phyloP scores from a whole-genome alignment of 2,888 invertebrate genomes.

The Acleris laterana region DNA sequence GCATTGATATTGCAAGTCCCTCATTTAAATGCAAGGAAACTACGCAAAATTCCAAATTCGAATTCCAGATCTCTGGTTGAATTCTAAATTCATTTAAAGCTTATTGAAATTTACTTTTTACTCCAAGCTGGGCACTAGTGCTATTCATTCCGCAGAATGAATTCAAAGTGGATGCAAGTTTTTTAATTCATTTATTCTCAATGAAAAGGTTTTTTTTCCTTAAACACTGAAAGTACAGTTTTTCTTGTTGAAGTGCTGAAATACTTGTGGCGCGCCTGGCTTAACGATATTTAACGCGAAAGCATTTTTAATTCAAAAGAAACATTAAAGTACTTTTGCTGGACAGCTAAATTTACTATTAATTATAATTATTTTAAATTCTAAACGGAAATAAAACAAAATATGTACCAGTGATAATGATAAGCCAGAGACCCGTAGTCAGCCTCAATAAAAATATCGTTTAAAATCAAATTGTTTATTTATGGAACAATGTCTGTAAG shows the following conservation, averaged over 20 bases:
- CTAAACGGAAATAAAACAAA: no score
- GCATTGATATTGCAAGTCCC: not conserved
- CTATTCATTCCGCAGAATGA: slow-evolving; percentile 5
- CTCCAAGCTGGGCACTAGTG: not conserved
- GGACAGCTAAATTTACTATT: no score
- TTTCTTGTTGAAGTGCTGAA: not conserved
- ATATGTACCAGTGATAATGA: no score
- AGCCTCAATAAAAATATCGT: no score
- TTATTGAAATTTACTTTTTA: slow-evolving; percentile 19
- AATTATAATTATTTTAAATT: no score
- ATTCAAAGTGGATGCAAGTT: slow-evolving; percentile 1
- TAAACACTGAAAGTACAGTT: slow-evolving; percentile 1
- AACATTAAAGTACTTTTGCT: no score
- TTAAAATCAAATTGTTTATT: no score
- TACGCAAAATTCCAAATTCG: not conserved
- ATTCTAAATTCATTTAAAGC: slow-evolving; percentile 20
- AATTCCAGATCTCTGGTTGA: slow-evolving; percentile 2
- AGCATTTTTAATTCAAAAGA: no score
- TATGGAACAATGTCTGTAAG: no score
- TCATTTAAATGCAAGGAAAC: slow-evolving; percentile 3
- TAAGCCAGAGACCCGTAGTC: no score
- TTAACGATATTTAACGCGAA: not conserved
- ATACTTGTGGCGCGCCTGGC: not conserved
- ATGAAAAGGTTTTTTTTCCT: not conserved
- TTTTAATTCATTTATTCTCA: not conserved